Evolutionary conservation across 2,113 vertebrate genomes (phyloP), one percentile per base, ranked within the genome.

Genomic region (Colossoma macropomum): DNA sequence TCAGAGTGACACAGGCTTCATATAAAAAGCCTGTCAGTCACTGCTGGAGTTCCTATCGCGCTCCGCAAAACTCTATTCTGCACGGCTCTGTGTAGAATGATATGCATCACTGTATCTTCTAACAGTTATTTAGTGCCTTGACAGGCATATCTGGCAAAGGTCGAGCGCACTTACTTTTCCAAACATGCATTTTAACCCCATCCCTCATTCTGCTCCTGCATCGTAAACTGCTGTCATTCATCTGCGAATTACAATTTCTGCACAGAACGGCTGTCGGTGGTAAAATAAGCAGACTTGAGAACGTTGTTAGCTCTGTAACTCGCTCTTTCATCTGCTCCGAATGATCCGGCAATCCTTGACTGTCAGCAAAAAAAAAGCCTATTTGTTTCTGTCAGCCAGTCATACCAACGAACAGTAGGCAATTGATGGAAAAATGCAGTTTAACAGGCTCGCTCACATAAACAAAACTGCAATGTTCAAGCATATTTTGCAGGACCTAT

Each of bases 1-100:
- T 77, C 75, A 77, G 59, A 63, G 75, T 45, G 75, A 63, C 32
- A 62, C 75, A 19, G 34, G n/a, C 23, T 25, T 63, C 34, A 45
- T 63, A 63, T 27, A 11, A 45, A 63, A 48, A 62, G 5, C 13
- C 75, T 77, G 75, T 77, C 59, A 59, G 54, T 34, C 52, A 60
- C 23, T 9, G 10, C 30, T 1, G 25, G 17, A 34, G 45, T 52
- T 59, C 21, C 71, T 75, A 71, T 71, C n/a, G 34, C 30, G 23
- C 34, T 15, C 52, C 62, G 30, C 17, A 3, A 16, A 70, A 41
- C 68, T 68, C 28, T 13, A n/a, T 71, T 71, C 34, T n/a, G 68
- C n/a, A 13, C 4, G 11, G 23, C 1, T 23, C 66, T 13, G 23
- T 45, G 34, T 41, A 41, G 5, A 45, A 45, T 13, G 34, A n/a